A percentile compares a stretch with the other conserved stretches of the same genome.
These are phyloP conservation scores for Cyphotilapia sp. DNA, from an alignment of 2,113 vertebrate species.

Conservation along the genomic window DNA sequence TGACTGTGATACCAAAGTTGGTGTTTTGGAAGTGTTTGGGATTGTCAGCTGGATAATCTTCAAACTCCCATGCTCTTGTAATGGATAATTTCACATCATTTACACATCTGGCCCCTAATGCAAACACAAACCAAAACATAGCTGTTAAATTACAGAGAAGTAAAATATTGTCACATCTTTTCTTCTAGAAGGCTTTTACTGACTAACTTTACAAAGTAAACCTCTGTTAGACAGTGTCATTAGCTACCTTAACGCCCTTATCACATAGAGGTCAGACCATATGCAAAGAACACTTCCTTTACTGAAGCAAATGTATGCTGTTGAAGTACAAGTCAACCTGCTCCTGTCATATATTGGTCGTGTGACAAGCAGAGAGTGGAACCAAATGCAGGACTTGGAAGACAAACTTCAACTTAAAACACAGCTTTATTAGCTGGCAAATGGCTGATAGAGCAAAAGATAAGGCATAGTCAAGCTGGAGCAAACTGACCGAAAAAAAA, in stretches of 20 bases:
- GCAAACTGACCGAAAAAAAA: not conserved
- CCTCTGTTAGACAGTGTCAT: not conserved
- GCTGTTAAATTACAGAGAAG: not conserved
- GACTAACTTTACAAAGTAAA: not conserved
- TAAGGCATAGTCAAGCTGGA: not conserved
- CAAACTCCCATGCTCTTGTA: not conserved
- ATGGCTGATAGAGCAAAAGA: not conserved
- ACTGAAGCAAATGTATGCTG: not conserved
- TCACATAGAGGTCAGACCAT: not conserved
- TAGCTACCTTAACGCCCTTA: not conserved
- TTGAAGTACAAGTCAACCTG: not conserved
- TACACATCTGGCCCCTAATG: not conserved
- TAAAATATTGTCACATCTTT: not conserved
- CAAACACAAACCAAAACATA: not conserved
- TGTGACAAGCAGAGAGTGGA: not conserved
- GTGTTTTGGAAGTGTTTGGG: not conserved
- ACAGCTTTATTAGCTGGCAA: not conserved
- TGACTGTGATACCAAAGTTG: not conserved
- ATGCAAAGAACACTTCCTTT: conserved; percentile 5
- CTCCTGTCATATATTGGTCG: not conserved
- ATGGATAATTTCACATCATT: not conserved
- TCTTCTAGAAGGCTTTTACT: not conserved
- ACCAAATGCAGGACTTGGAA: not conserved
- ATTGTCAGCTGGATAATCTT: not conserved
- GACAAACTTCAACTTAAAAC: not conserved